Evolutionary conservation across 2,797 vertebrate species (phyloP).

Genomic region (Xiphophorus birchmanni): DNA sequence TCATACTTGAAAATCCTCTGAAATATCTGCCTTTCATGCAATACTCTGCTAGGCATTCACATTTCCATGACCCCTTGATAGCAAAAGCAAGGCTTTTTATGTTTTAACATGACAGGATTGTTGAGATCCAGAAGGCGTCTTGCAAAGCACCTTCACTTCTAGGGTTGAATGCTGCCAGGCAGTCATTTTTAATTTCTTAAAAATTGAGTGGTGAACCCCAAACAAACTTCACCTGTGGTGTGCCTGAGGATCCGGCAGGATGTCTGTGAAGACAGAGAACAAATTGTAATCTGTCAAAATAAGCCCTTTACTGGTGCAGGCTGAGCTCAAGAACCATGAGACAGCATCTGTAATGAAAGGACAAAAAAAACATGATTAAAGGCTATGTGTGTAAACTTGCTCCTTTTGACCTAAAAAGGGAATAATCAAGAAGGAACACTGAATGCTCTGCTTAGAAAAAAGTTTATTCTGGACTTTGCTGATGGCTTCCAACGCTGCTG

Average conservation of each 20-base stretch:
- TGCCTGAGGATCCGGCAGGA: not conserved
- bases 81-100: not conserved
- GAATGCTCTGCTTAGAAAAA: not conserved
- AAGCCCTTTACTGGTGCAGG: not conserved
- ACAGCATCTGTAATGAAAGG: not conserved
- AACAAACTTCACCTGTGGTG: not conserved
- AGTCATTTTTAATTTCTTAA: not conserved
- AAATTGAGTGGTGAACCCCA: not conserved
- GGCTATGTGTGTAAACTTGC: not conserved
- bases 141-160: not conserved
- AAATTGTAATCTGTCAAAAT: not conserved
- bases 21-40: not conserved
- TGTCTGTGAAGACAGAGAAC: not conserved
- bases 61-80: not conserved
- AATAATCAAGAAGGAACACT: not conserved
- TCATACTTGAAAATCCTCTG: not conserved
- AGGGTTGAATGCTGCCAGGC: not conserved
- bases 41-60: not conserved
- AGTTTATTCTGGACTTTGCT: not conserved
- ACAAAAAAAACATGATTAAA: not conserved
- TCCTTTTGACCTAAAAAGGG: not conserved
- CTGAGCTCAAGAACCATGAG: not conserved
- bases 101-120: not conserved
- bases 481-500: not conserved
- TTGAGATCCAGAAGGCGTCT: not conserved